Base-by-base conservation (phyloP, 2,113 vertebrate species). In the Crotalus horridus region DNA sequence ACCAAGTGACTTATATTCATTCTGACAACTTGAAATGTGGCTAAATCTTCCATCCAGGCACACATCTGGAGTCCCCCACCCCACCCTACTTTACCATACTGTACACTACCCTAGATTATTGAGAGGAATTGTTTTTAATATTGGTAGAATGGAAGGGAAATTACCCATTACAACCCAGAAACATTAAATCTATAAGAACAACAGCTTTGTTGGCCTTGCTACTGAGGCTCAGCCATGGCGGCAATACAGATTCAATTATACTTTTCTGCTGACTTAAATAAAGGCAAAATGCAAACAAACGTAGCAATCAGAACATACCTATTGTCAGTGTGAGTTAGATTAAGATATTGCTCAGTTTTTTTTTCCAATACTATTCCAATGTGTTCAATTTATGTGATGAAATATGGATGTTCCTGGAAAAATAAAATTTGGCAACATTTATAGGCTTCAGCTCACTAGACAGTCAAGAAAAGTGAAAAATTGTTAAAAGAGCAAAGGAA, bases 341-440 rank as follows among this genome's bases (percentile, higher is more conserved):
- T 43, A 88, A 88, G 69, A 92, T 74, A 88, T 17, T 29, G 58
- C 29, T 74, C 91, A 69, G 17, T 55, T 33, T 92, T 58, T 58
- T 39, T 69, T 88, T 56, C 59, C 74, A 53, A 92, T 89, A 26
- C 53, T 89, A 46, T 81, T 81, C 55, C 61, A 48, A 56, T 26
- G 51, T 43, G 61, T 10, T 17, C 21, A 7, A 48, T 56, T 93
- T 92, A 54, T 95, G 90, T 93, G 90, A 51, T 46, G 69, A 96
- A 94, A 94, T 58, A 11, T 61, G 94, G 88, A 61, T 0, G 0
- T 33, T 88, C 21, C 90, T 74, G 87, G 64, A 96, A 95, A 94
- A 94, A 90, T 53, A 95, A 95, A 96, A 93, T 24, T 87, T 29
- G 1, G 39, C 56, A 46, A 89, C 90, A 93, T 95, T 93, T 94